phyloP scores from a whole-genome alignment of 1,140 invertebrate species.

The Lepidotrigona ventralis region DNA sequence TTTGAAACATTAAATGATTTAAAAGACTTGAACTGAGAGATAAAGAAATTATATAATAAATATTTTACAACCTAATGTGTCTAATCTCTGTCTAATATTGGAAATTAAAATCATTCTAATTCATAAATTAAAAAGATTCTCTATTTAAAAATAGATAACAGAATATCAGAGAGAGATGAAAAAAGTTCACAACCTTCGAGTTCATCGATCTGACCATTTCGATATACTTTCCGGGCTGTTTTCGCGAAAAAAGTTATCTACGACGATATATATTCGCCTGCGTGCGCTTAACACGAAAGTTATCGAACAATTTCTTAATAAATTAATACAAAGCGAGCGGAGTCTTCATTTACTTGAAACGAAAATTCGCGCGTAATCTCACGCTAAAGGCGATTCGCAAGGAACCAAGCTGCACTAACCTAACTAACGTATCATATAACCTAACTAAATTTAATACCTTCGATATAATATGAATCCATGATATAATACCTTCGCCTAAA shows the following conservation, averaged over 20 bases:
- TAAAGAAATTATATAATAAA: not conserved
- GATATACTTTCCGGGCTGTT: not conserved
- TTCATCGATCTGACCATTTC: not conserved
- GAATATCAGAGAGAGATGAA: not conserved
- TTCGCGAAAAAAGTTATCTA: slow-evolving; percentile 1
- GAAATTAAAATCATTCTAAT: not conserved
- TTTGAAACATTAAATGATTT: not conserved
- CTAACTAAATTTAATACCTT: not conserved
- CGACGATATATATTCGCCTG: not conserved
- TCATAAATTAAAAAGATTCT: not conserved
- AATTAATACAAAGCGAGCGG: not conserved
- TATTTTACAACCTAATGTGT: not conserved
- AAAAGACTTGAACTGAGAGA: not conserved
- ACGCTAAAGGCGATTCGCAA: not conserved
- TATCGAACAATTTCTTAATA: not conserved
- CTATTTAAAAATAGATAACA: not conserved
- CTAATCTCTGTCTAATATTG: not conserved
- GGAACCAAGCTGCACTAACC: not conserved
- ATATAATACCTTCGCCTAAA: too few species aligned
- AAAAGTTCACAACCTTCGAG: not conserved
- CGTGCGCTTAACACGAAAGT: not conserved
- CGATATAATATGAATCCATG: too few species aligned
- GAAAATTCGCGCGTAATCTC: not conserved
- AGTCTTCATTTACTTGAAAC: not conserved
- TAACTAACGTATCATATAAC: not conserved